A percentile compares a stretch with the other conserved stretches of the same genome.
These are phyloP conservation scores for Eristalis intricaria DNA, from an alignment of 2,888 invertebrate genomes.

Conservation along the genomic window DNA sequence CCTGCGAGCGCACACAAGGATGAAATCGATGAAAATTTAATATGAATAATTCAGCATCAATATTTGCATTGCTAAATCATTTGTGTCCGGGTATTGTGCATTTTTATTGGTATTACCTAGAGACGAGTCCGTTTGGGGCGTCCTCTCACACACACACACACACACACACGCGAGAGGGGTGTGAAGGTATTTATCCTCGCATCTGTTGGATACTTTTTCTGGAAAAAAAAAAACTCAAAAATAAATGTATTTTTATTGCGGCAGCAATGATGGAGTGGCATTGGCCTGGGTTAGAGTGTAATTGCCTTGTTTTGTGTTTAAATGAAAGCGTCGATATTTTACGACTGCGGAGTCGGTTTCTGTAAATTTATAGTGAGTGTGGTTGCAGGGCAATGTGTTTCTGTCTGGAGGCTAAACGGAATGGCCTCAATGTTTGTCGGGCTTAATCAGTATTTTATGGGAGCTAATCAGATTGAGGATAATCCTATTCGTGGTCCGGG, in stretches of 20 bases:
- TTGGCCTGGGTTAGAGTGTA: neutral
- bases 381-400: neutral
- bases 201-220: conserved; percentile 1
- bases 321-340: conserved; percentile 12
- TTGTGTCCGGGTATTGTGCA: conserved; percentile 35
- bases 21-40: conserved; percentile 36
- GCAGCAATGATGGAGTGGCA: neutral
- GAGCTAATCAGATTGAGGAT: too few relatives aligned
- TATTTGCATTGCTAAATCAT: conserved; percentile 61
- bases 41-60: conserved; percentile 68
- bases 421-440: neutral
- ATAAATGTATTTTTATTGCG: conserved; percentile 17
- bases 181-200: conserved; percentile 22
- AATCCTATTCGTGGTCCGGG: too few relatives aligned
- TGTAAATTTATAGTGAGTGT: conserved; percentile 1
- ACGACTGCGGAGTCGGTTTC: neutral
- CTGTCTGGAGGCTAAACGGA: neutral
- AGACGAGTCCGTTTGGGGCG: neutral
- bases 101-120: conserved; percentile 14
- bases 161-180: too few relatives aligned
- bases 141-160: neutral
- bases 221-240: neutral
- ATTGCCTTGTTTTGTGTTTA: conserved; percentile 9
- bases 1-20: neutral
- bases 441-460: neutral